Conservation (phyloP, 2,113 vertebrate species). For the Ursus arctos region DNA sequence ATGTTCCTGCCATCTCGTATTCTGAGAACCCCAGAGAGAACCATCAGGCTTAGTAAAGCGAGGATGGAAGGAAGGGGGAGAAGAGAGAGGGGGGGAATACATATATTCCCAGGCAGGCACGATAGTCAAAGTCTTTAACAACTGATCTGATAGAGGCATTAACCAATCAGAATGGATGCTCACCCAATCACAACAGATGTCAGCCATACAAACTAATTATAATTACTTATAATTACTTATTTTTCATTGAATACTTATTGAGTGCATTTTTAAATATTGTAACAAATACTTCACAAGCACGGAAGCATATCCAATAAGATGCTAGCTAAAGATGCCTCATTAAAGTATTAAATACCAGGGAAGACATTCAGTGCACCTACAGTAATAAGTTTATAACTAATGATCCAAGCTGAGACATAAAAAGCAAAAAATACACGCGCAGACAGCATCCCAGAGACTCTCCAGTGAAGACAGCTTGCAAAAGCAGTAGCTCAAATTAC, state of each 20-base stretch:
- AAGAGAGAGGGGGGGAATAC: not conserved
- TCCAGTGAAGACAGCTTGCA: not conserved
- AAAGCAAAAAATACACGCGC: not conserved
- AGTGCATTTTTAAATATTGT: not conserved
- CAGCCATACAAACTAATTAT: not conserved
- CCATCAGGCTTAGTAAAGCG: not conserved
- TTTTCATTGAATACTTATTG: conserved; percentile 1
- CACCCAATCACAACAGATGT: not conserved
- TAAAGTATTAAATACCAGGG: not conserved
- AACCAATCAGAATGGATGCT: not conserved
- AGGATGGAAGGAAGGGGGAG: accelerated
- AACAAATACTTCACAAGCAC: not conserved
- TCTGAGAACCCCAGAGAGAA: not conserved
- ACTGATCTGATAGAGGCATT: not conserved
- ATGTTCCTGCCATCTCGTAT: not conserved
- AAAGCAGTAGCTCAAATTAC: not conserved
- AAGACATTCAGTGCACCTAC: not conserved
- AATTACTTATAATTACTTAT: not conserved
- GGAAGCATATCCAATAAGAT: not conserved
- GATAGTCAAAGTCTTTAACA: not conserved
- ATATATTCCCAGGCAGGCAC: not conserved
- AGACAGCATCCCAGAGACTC: not conserved
- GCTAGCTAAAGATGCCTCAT: not conserved
- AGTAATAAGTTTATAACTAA: not conserved
- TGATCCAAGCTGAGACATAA: not conserved